Evolutionary conservation across 2,888 invertebrate species (phyloP).

Genomic region (Chorisops tibialis): DNA sequence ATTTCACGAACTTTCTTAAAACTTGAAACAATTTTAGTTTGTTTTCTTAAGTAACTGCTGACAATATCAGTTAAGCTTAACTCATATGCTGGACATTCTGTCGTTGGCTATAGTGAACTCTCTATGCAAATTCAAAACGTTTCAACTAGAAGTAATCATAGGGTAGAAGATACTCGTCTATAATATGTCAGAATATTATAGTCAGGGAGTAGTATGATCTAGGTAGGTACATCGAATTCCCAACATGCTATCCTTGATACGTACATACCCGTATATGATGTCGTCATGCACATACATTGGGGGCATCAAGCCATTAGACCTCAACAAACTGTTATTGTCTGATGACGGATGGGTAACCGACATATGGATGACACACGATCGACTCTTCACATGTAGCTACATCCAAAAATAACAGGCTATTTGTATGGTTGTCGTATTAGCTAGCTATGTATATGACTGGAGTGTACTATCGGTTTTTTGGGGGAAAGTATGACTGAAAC

Average conservation of each 20-base stretch:
- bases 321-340: constrained; percentile 13
- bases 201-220: background rate
- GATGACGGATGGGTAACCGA: constrained; percentile 17
- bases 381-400: background rate
- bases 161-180: constrained; percentile 20
- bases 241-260: constrained; percentile 6
- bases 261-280: background rate
- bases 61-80: background rate
- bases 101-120: too few relatives aligned
- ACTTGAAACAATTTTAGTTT: constrained; percentile 2
- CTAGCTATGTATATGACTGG: too few relatives aligned
- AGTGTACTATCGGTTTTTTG: too few relatives aligned
- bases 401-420: background rate
- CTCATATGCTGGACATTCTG: too few relatives aligned
- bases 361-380: constrained; percentile 21
- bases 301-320: constrained; percentile 6
- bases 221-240: background rate
- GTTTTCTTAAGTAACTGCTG: constrained; percentile 19
- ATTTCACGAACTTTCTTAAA: too few relatives aligned
- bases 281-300: background rate
- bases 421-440: too few relatives aligned
- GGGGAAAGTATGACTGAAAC: too few relatives aligned
- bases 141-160: constrained; percentile 6
- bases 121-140: too few relatives aligned
- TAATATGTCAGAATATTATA: constrained; percentile 21